Conservation (phyloP, 2,113 vertebrate genomes). For the Poeciliopsis prolifica region DNA sequence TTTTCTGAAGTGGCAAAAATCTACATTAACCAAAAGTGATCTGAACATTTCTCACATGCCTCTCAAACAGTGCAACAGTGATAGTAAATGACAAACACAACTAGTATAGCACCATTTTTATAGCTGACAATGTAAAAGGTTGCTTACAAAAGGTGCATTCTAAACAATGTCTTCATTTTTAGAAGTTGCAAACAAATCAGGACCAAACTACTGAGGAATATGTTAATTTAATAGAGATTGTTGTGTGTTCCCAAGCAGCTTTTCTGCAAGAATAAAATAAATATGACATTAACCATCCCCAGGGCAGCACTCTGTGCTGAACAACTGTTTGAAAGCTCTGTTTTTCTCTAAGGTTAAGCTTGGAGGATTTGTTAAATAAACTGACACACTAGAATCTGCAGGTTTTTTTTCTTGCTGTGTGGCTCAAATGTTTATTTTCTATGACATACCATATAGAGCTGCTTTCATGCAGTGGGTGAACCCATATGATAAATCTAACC, state of each 20-base stretch:
- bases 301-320: conserved; percentile 27
- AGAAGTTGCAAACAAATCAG: background rate
- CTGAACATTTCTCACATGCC: background rate
- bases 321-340: conserved; percentile 39
- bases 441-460: conserved; percentile 29
- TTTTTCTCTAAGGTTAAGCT: conserved; percentile 53
- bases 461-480: conserved; percentile 15
- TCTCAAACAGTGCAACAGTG: background rate
- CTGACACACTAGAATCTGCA: conserved; percentile 48
- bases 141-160: background rate
- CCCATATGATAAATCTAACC: too few species aligned
- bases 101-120: background rate
- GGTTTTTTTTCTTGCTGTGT: conserved; percentile 36
- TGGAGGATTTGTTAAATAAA: conserved; percentile 54
- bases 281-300: conserved; percentile 46
- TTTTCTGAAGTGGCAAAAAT: background rate
- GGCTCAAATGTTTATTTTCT: conserved; percentile 45
- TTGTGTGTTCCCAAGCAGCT: conserved; percentile 12
- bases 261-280: conserved; percentile 37
- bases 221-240: conserved; percentile 3
- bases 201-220: background rate
- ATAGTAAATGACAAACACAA: background rate
- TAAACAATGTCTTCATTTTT: background rate
- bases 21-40: background rate
- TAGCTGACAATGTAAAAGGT: background rate